Conservation (phyloP, 2,113 vertebrate genomes). For the Pao palembangensis region DNA sequence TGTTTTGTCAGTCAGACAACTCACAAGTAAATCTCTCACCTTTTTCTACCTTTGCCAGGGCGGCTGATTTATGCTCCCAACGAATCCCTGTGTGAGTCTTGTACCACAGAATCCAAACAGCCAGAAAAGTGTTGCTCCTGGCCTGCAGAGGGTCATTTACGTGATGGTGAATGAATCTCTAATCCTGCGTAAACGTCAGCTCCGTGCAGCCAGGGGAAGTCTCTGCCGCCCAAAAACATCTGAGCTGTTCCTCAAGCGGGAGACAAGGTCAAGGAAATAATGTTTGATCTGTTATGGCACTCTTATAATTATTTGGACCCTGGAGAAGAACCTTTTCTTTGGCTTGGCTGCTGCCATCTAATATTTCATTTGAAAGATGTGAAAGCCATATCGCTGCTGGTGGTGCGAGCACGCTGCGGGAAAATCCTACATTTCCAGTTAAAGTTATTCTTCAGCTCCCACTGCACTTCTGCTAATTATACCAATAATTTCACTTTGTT, state of each 20-base stretch:
- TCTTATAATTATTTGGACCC: conserved; percentile 70
- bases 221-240: conserved; percentile 35
- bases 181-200: conserved; percentile 62
- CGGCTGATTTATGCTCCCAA: conserved; percentile 36
- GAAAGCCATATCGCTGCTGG: conserved; percentile 42
- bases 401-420: conserved; percentile 24
- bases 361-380: conserved; percentile 65
- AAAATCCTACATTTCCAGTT: conserved; percentile 30
- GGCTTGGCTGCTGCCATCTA: conserved; percentile 55
- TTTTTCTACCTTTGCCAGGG: conserved; percentile 9
- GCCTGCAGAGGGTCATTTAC: conserved; percentile 51
- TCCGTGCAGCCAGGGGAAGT: conserved; percentile 43
- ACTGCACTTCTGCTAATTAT: conserved; percentile 16
- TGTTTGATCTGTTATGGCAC: conserved; percentile 68
- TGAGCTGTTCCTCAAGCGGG: conserved; percentile 55
- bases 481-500: no score
- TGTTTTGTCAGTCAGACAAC: no score
- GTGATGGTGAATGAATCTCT: conserved; percentile 58
- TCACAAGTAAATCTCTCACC: not conserved
- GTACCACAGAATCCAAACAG: conserved; percentile 41
- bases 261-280: conserved; percentile 68
- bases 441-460: conserved; percentile 21
- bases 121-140: conserved; percentile 40
- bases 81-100: conserved; percentile 28
- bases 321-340: conserved; percentile 66